Evolutionary conservation across 2,888 invertebrate genomes (phyloP), one percentile per base, ranked within the genome.

Genomic region (Cyaniris semiargus): DNA sequence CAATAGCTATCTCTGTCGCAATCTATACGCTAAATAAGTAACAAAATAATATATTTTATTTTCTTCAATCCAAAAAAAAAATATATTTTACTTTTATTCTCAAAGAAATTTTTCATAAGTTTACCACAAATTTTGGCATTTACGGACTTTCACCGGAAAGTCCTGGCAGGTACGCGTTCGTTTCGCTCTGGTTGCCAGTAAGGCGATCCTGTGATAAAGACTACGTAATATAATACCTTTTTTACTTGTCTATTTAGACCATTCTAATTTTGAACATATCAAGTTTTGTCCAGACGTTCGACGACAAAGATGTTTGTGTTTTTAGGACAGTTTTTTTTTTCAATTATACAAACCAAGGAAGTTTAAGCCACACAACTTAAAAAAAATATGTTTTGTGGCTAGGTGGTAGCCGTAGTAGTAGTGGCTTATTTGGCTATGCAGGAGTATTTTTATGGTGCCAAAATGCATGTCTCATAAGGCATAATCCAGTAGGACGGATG

Each of bases 141-240:
- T 60, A 76, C 38, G 70, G 23, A 80, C 79, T 79, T 80, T 79
- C 79, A 80, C 78, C 78, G 53, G 53, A 77, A 74, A 70, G 77
- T 76, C 76, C 76, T 82, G 80, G 80, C 18, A 8, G 13, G 48
- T n/a, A 13, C n/a, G 27, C 81, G 85, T 86, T 82, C 86, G 92
- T 90, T 86, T 83, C 84, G 83, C 80, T 91, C 91, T 89, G 91
- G 86, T 90, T 89, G 85, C 83, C 82, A 83, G 88, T 89, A 90
- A 91, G 80, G 84, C 82, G 91, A 92, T 92, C 89, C 89, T 87
- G 86, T 86, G 92, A 92, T 92, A 92, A 88, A 80, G 76, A 76
- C 76, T 76, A 76, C 76, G 70, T 71, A 56, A 76, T 71, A 18
- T 56, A 31, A 76, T 58, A 71, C 34, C 34, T 70, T 76, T 76